Evolutionary conservation across 2,113 vertebrate genomes (phyloP).

Genomic region (Parotia lawesii): DNA sequence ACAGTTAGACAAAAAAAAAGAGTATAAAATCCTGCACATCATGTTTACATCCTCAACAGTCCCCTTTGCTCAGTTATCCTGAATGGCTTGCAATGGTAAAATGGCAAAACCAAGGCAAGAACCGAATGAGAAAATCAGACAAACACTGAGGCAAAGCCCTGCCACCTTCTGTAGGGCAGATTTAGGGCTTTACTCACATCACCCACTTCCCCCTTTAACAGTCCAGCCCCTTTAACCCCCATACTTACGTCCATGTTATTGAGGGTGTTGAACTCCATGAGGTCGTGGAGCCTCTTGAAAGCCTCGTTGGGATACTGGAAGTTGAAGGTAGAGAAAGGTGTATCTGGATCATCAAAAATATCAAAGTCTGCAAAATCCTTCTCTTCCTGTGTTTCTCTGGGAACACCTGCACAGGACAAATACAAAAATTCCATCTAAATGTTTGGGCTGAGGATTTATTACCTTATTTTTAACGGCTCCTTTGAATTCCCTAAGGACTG

Average conservation of each 20-base stretch:
- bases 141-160: neutral
- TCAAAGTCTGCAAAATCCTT: constrained; percentile 93
- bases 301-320: constrained; percentile 93
- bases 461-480: neutral
- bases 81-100: neutral
- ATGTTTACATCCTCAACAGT: neutral
- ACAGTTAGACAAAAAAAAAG: neutral
- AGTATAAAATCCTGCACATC: neutral
- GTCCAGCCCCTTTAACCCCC: neutral
- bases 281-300: constrained; percentile 88
- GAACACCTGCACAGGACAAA: constrained; percentile 77
- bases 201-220: neutral
- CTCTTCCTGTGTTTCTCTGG: constrained; percentile 86
- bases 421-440: neutral
- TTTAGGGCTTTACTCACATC: neutral
- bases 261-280: constrained; percentile 98
- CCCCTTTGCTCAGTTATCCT: neutral
- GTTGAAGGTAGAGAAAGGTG: constrained; percentile 95
- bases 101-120: neutral
- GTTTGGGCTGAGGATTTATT: neutral
- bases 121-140: neutral
- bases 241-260: constrained; percentile 91
- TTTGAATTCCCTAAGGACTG: neutral
- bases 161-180: neutral
- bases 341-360: constrained; percentile 93